phyloP scores from a whole-genome alignment of 2,113 vertebrate species.

The Haemorhous mexicanus region DNA sequence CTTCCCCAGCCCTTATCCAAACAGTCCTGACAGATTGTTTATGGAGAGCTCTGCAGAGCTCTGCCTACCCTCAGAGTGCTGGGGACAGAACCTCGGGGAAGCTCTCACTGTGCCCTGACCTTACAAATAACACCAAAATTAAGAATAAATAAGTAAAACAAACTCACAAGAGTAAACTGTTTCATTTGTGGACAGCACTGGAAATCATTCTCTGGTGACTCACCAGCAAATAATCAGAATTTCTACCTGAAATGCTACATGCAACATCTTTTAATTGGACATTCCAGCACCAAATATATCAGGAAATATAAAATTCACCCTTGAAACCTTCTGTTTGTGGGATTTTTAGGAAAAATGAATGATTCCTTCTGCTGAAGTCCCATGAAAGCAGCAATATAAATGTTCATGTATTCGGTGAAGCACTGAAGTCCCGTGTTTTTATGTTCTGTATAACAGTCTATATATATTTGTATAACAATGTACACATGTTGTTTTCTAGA shows the following conservation, averaged over 20 bases:
- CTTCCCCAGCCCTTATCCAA: constrained; percentile 54
- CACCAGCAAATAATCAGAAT: neutral
- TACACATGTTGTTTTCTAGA: neutral
- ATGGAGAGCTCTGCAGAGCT: constrained; percentile 20
- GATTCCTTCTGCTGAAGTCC: neutral
- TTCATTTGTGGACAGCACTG: neutral
- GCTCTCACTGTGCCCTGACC: neutral
- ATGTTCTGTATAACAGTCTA: neutral
- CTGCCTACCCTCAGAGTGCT: neutral
- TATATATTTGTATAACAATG: neutral
- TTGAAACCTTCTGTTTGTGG: neutral
- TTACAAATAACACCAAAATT: neutral
- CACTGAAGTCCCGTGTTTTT: neutral
- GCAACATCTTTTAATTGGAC: neutral
- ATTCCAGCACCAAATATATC: neutral
- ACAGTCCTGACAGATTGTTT: constrained; percentile 64
- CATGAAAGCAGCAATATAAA: neutral
- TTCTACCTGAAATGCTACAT: neutral
- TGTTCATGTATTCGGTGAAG: neutral
- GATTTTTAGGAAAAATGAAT: neutral
- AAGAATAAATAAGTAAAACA: neutral
- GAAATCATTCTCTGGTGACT: neutral
- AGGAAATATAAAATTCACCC: neutral
- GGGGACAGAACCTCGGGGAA: constrained; percentile 33
- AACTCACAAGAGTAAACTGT: neutral